Conservation (phyloP, 1,140 invertebrate genomes). For the Euschistus heros region DNA sequence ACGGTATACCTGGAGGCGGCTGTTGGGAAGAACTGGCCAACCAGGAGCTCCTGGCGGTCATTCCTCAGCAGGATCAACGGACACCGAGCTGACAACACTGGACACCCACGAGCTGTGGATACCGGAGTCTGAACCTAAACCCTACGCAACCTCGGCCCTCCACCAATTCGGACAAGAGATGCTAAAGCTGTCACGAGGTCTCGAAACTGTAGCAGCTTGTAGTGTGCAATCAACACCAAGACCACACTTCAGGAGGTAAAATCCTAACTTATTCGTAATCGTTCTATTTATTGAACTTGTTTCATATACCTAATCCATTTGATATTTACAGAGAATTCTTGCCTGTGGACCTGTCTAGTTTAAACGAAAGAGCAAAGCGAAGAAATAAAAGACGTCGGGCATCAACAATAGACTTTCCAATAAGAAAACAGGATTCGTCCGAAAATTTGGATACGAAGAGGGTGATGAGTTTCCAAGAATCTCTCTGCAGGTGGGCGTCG, state of each 20-base stretch:
- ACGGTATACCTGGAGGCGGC: constrained; percentile 49
- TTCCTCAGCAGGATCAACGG: constrained; percentile 52
- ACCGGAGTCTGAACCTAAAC: constrained; percentile 63
- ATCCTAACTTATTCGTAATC: background rate
- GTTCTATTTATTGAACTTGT: background rate
- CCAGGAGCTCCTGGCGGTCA: constrained; percentile 30
- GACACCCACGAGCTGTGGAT: constrained; percentile 71
- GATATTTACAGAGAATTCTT: no score
- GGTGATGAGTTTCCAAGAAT: constrained; percentile 42
- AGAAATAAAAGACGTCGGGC: constrained; percentile 35
- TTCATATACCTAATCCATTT: no score
- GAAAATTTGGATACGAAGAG: constrained; percentile 33
- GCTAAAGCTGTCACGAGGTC: constrained; percentile 62
- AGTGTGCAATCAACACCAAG: background rate
- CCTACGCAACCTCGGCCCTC: constrained; percentile 66
- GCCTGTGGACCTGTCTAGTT: background rate
- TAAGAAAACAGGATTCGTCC: constrained; percentile 34
- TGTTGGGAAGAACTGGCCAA: constrained; percentile 37
- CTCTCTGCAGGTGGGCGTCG: constrained; percentile 22
- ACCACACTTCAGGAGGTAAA: background rate
- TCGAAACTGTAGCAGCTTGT: constrained; percentile 40
- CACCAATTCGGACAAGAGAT: constrained; percentile 74
- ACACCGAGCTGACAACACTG: constrained; percentile 66
- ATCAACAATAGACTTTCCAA: constrained; percentile 43
- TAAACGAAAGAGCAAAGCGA: background rate